Base-by-base conservation (phyloP, 2,888 invertebrate genomes). In the Sphaerophoria taeniata region DNA sequence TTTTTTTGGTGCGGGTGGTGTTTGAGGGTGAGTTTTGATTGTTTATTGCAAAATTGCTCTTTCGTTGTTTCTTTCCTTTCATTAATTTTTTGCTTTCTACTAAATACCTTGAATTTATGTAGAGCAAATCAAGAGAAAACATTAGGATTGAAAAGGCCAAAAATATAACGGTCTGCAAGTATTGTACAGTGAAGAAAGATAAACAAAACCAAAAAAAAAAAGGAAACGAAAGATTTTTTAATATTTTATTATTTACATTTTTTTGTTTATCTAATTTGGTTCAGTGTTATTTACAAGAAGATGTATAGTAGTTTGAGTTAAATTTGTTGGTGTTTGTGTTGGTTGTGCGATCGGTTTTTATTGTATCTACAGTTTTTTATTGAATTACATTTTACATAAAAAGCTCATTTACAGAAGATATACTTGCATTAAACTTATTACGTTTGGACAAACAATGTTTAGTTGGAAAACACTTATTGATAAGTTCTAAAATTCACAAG, bases 101-200 rank as follows among this genome's bases (percentile, higher is more conserved):
- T 88, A 89, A 89, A 90, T 92, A 92, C 92, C 92, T 92, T 92
- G 92, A 92, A 89, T 90, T 91, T 90, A 92, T 92, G 92, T 92
- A 92, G 92, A 92, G 91, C 91, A 92, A 92, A 92, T 92, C 92
- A 92, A 92, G 90, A 90, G 91, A 92, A 92, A 92, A 92, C 91
- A 92, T 92, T 92, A 92, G 90, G 91, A 92, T 90, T 90, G 92
- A 92, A 92, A 92, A 91, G 90, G 90, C 92, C 92, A 92, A 92
- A 92, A 92, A 92, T 91, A 92, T 91, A 90, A 92, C 88, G 90
- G 92, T 92, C 92, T 92, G 91, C 91, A 90, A 89, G 89, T 89
- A 89, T 87, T 87, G 86, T 82, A 88, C 76, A 87, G 83, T 87
- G 87, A 87, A 78, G 58, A 81, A 73, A 75, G 69, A 85, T 71